Conservation (phyloP, 2,797 vertebrate genomes). For the Emys orbicularis region DNA sequence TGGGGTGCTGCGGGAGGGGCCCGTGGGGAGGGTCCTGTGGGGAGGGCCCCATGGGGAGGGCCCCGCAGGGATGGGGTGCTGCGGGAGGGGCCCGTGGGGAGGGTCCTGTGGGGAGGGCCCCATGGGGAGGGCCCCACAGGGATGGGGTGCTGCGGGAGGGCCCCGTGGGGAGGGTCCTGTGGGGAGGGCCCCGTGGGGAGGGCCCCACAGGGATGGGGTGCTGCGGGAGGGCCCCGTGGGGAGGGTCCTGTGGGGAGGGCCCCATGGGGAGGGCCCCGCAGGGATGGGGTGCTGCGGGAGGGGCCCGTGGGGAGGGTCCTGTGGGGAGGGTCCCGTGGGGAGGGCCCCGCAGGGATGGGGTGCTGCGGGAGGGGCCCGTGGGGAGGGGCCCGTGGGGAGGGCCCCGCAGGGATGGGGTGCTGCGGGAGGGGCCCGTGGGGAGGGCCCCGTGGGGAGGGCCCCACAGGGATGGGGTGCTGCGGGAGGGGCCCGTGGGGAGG, state of each 20-base stretch:
- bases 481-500: rapidly evolving
- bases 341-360: too few relatives aligned
- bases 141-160: rapidly evolving
- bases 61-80: too few relatives aligned
- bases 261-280: rapidly evolving
- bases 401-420: too few relatives aligned
- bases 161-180: too few relatives aligned
- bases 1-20: rapidly evolving
- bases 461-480: rapidly evolving
- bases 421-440: too few relatives aligned
- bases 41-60: rapidly evolving
- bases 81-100: too few relatives aligned
- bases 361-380: rapidly evolving
- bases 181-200: too few relatives aligned
- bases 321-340: too few relatives aligned
- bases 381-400: rapidly evolving
- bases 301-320: too few relatives aligned
- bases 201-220: too few relatives aligned
- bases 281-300: rapidly evolving
- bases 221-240: too few relatives aligned
- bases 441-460: too few relatives aligned
- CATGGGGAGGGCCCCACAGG: rapidly evolving
- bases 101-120: rapidly evolving
- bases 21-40: neutral
- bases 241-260: rapidly evolving